Evolutionary conservation across 2,888 invertebrate genomes (phyloP), one percentile per base, ranked within the genome.

Genomic region (Hipparchia semele): DNA sequence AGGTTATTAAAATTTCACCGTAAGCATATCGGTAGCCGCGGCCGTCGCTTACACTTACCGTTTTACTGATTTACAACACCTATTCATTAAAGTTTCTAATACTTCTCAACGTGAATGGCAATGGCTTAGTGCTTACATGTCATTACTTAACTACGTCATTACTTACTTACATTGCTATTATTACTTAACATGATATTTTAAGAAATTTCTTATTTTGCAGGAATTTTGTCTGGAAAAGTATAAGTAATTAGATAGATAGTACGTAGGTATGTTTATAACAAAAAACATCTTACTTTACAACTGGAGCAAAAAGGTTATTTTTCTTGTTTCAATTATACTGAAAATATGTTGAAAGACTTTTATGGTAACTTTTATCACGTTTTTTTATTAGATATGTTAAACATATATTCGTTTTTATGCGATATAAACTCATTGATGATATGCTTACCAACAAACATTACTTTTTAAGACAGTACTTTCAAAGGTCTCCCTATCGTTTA

Each of bases 1-100:
- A 86, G 87, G 83, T 90, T 91, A 90, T 91, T 90, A 91, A 91
- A 91, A 90, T 91, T 91, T 91, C 90, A 91, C 91, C 91, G 91
- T 90, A 90, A 91, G 87, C 86, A 84, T 84, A 87, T 83, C 82
- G 82, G 78, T 79, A 84, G 84, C 83, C 82, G 83, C 82, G 83
- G 84, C 83, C 83, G 82, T 82, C 76, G 10, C 58, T 53, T 10
- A 33, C 46, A n/a, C n/a, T 39, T 84, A 77, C 86, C 84, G 86
- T 85, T 86, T 82, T 83, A 83, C 81, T 82, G 82, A 87, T 85
- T 84, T 86, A 84, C 78, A 81, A 80, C 76, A 68, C 67, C 46
- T 65, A 59, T 56, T 68, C 66, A 69, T 70, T 73, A 69, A 12
- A 33, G 69, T 69, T 45, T 72, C 69, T 64, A 61, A 45, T 2